Conservation (phyloP, 2,113 vertebrate species). For the Noturus placidus region DNA sequence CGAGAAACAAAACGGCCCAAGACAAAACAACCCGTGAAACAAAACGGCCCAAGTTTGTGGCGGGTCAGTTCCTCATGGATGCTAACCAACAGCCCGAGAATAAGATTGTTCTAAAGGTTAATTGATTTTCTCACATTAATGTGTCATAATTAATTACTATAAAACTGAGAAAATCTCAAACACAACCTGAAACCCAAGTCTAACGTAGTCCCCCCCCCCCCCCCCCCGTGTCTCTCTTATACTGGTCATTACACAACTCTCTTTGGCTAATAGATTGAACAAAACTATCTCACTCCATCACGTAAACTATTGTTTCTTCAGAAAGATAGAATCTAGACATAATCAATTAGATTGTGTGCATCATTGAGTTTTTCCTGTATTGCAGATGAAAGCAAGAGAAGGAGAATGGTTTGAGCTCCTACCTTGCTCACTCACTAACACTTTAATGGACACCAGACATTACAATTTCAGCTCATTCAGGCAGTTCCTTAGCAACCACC, state of each 20-base stretch:
- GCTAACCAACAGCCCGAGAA: neutral
- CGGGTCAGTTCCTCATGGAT: no score
- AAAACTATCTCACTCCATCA: neutral
- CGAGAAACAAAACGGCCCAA: no score
- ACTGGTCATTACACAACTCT: neutral
- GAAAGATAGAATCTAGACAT: neutral
- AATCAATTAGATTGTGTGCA: no score
- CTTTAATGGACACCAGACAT: slow-evolving; percentile 51
- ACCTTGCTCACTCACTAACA: slow-evolving; percentile 17
- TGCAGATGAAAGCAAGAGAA: slow-evolving; percentile 36
- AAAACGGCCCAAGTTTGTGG: no score
- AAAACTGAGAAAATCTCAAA: neutral
- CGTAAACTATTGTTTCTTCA: neutral
- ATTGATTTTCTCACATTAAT: neutral
- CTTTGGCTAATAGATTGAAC: neutral
- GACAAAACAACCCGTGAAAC: no score
- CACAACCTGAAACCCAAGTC: neutral
- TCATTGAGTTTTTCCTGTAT: neutral
- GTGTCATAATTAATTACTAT: neutral
- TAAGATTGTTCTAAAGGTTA: neutral
- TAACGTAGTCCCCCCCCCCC: no score
- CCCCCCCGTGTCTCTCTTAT: neutral
- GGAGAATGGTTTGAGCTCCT: slow-evolving; percentile 37
- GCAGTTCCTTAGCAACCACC: slow-evolving; percentile 62
- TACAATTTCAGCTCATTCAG: slow-evolving; percentile 48